These are phyloP conservation scores for Andricus curvator DNA, from an alignment of 2,888 invertebrate species.

Conservation along the genomic window DNA sequence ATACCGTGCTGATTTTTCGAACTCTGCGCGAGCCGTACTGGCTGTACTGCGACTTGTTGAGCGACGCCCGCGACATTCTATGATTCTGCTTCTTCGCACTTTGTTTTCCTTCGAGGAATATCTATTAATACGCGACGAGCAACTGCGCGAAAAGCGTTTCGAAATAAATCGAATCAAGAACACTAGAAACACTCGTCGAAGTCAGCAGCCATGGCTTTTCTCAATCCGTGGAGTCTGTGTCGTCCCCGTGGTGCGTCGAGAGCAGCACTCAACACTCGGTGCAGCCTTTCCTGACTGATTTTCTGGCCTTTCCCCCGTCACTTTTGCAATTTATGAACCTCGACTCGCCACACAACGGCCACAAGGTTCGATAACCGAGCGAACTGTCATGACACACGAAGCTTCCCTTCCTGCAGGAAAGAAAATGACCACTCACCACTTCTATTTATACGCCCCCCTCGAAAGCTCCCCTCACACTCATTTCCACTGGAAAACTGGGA, in stretches of 20 bases:
- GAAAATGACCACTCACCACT: slow-evolving; percentile 14
- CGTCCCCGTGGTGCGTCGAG: background rate
- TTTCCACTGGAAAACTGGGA: slow-evolving; percentile 8
- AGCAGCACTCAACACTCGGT: slow-evolving; percentile 6
- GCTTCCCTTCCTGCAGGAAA: slow-evolving; percentile 13
- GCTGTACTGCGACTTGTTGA: slow-evolving; percentile 77
- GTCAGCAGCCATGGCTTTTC: slow-evolving; percentile 70
- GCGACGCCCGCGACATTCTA: slow-evolving; percentile 77
- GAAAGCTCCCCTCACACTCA: slow-evolving; percentile 16
- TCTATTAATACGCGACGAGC: slow-evolving; percentile 44
- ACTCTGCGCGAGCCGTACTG: slow-evolving; percentile 77
- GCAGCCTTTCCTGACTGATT: slow-evolving; percentile 1
- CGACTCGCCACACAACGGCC: slow-evolving; percentile 22
- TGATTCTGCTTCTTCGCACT: slow-evolving; percentile 49
- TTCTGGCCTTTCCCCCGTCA: slow-evolving; percentile 23
- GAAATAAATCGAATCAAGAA: slow-evolving; percentile 41
- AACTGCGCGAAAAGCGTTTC: slow-evolving; percentile 42
- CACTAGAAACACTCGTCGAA: slow-evolving; percentile 67
- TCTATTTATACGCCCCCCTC: slow-evolving; percentile 16
- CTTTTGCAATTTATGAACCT: background rate
- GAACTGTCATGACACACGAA: slow-evolving; percentile 25
- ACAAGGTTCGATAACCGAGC: slow-evolving; percentile 38
- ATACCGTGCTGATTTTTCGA: slow-evolving; percentile 77
- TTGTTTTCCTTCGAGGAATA: slow-evolving; percentile 44
- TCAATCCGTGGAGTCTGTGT: slow-evolving; percentile 3